These are phyloP conservation scores for Atherinomorus stipes DNA, from an alignment of 2,113 vertebrate species.

Conservation along the genomic window DNA sequence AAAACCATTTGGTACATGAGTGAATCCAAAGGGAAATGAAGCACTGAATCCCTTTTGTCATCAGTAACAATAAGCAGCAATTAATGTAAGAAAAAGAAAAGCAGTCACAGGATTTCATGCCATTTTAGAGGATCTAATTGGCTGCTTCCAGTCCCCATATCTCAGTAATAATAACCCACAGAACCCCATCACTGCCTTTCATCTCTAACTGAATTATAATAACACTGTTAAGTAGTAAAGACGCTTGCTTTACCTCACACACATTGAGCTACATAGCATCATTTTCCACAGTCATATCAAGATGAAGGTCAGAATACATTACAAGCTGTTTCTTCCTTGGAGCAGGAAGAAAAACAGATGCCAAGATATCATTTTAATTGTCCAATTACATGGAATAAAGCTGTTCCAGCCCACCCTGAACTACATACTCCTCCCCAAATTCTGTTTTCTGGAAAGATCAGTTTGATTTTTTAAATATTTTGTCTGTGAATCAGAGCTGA, in stretches of 20 bases:
- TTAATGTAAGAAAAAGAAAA: conserved; percentile 23
- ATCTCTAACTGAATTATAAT: conserved; percentile 76
- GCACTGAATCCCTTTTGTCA: neutral
- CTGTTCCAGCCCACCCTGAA: conserved; percentile 61
- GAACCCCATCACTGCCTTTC: conserved; percentile 69
- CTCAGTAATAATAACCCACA: conserved; percentile 68
- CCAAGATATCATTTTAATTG: conserved; percentile 72
- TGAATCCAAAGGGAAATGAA: neutral
- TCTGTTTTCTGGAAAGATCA: conserved; percentile 31
- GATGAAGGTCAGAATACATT: conserved; percentile 57
- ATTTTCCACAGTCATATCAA: conserved; percentile 57
- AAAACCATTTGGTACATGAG: neutral
- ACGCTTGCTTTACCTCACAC: conserved; percentile 48
- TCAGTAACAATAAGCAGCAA: neutral
- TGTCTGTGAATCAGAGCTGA: conserved; percentile 53
- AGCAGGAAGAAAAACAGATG: conserved; percentile 53
- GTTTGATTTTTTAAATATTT: conserved; percentile 25
- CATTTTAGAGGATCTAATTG: conserved; percentile 76
- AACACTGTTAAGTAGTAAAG: conserved; percentile 63
- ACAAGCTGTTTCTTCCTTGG: conserved; percentile 37
- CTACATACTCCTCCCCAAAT: conserved; percentile 63
- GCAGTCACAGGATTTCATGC: conserved; percentile 53
- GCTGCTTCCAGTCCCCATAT: conserved; percentile 58
- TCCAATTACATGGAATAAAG: conserved; percentile 72
- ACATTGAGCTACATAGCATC: conserved; percentile 52